These are phyloP conservation scores for Cynaeus angustus DNA, from an alignment of 2,888 invertebrate species.

Conservation along the genomic window DNA sequence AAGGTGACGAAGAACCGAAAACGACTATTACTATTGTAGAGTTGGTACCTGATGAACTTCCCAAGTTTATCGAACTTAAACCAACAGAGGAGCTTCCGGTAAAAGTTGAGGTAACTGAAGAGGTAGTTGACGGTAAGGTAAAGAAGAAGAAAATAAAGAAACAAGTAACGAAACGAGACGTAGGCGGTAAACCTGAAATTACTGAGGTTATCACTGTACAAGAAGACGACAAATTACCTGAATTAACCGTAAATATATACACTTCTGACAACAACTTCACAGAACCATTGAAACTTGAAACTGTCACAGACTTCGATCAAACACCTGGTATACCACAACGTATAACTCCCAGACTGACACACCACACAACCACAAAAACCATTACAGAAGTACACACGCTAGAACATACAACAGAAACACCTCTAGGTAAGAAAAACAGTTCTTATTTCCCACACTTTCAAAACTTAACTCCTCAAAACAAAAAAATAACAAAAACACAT, in stretches of 20 bases:
- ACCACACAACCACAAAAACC: slow-evolving; percentile 61
- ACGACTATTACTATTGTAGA: slow-evolving; percentile 58
- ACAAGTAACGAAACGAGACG: slow-evolving; percentile 67
- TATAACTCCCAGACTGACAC: slow-evolving; percentile 60
- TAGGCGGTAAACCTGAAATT: slow-evolving; percentile 58
- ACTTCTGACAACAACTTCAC: slow-evolving; percentile 48
- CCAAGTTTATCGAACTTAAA: slow-evolving; percentile 52
- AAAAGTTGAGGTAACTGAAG: slow-evolving; percentile 53
- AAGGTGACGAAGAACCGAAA: slow-evolving; percentile 53
- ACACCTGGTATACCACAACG: slow-evolving; percentile 46
- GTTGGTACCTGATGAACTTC: slow-evolving; percentile 48
- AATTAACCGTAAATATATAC: slow-evolving; percentile 50
- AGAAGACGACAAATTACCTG: slow-evolving; percentile 52
- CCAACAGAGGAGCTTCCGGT: slow-evolving; percentile 51
- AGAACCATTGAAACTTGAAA: slow-evolving; percentile 50
- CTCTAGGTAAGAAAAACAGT: slow-evolving; percentile 61
- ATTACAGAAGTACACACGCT: slow-evolving; percentile 64
- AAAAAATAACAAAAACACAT: slow-evolving; percentile 13
- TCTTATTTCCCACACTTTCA: slow-evolving; percentile 41
- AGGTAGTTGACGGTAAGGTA: slow-evolving; percentile 51
- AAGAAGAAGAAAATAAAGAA: slow-evolving; percentile 66
- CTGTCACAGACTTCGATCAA: slow-evolving; percentile 51
- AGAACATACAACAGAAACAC: slow-evolving; percentile 63
- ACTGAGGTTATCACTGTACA: slow-evolving; percentile 56
- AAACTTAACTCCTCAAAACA: slow-evolving; percentile 33